Evolutionary conservation across 2,888 invertebrate genomes (phyloP), one percentile per base, ranked within the genome.

Genomic region (Phlogophora meticulosa): DNA sequence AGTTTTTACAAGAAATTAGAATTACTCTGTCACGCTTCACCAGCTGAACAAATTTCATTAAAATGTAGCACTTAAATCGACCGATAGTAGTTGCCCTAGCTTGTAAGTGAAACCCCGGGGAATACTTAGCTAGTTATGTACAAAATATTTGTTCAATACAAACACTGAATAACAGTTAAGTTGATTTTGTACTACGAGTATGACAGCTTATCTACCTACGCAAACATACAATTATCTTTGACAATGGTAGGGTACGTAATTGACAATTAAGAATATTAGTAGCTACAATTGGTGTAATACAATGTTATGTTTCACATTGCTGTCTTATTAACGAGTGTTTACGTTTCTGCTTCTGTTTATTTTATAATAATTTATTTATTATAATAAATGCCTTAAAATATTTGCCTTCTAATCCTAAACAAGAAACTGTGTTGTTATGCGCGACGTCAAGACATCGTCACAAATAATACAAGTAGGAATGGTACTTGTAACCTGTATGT

Each of bases 1-100:
- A 17, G 52, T 76, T 56, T n/a, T 45, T 45, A 43, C 38, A 48
- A 61, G 17, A 61, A 62, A 62, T 55, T 58, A 55, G n/a, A n/a
- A n/a, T n/a, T n/a, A n/a, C n/a, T n/a, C n/a, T n/a, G n/a, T n/a
- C 5, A 28, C 1, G n/a, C 0, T 15, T 15, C 9, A 17, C 40
- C 2, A 3, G 11, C 32, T 64, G 4, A 36, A 51, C 5, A 10
- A 0, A 65, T 28, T 43, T 20, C 1, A 28, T 20, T 20, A 5
- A 22, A 34, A 13, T 36, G 10, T n/a, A 1, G 15, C 28, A n/a
- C 11, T 42, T 5, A 7, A n/a, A n/a, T n/a, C n/a, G n/a, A n/a
- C n/a, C n/a, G 28, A 0, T 15, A n/a, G 5, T 2, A 38, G 4
- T 20, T 36, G 22, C 7, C 2, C 2, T 13, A 7, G 11, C 2